Evolutionary conservation across 2,113 vertebrate genomes (phyloP).

Genomic region (Chroicocephalus ridibundus): DNA sequence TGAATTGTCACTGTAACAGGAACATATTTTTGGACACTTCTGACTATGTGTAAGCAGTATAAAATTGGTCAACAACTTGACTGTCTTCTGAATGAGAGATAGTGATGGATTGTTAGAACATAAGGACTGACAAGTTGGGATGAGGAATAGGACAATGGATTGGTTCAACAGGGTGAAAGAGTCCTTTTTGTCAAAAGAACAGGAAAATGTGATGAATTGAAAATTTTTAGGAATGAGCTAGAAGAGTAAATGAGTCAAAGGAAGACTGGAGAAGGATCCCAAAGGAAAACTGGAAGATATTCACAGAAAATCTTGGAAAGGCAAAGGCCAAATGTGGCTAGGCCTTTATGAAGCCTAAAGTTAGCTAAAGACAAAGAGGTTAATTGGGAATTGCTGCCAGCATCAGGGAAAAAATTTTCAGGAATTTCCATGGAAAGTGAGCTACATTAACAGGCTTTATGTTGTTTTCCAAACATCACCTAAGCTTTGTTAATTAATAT

Average conservation of each 20-base stretch:
- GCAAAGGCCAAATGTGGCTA: not conserved
- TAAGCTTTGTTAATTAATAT: not conserved
- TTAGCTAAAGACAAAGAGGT: not conserved
- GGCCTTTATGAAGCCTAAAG: not conserved
- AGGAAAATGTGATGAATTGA: not conserved
- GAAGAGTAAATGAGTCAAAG: not conserved
- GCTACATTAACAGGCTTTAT: not conserved
- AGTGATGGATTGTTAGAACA: not conserved
- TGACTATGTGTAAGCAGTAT: not conserved
- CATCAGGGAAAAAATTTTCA: not conserved
- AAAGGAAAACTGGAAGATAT: not conserved
- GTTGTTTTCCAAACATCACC: not conserved
- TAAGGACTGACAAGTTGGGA: fast-evolving
- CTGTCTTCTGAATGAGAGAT: not conserved
- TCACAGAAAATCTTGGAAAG: not conserved
- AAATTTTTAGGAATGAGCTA: not conserved
- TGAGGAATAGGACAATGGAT: not conserved
- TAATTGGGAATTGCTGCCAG: not conserved
- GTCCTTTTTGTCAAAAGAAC: not conserved
- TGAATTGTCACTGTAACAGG: not conserved
- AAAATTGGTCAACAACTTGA: not conserved
- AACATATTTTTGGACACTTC: not conserved
- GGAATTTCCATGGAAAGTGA: not conserved
- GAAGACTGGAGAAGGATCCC: not conserved
- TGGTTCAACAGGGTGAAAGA: not conserved